phyloP scores from a whole-genome alignment of 2,888 invertebrate species.

The Zaprionus bogoriensis region DNA sequence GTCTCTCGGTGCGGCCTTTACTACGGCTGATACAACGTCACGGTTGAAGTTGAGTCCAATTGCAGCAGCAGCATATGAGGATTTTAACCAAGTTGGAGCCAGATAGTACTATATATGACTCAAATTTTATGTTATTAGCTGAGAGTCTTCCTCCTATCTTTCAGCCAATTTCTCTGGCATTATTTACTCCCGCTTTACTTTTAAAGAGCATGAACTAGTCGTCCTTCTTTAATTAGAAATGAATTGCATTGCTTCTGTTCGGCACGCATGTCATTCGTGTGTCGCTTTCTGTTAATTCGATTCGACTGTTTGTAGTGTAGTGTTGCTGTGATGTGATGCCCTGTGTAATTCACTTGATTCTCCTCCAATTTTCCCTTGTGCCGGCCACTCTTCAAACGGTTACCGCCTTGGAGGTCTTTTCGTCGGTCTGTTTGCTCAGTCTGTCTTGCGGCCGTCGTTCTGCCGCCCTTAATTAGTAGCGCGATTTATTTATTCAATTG shows the following conservation, averaged over 20 bases:
- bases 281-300: constrained; percentile 74
- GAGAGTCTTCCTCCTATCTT: background rate
- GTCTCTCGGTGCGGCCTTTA: constrained; percentile 55
- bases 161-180: too few species aligned
- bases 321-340: constrained; percentile 24
- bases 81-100: too few species aligned
- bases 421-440: constrained; percentile 17
- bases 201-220: constrained; percentile 27
- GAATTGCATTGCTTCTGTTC: constrained; percentile 16
- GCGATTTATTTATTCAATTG: constrained; percentile 70
- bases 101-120: too few species aligned
- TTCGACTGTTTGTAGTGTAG: constrained; percentile 26
- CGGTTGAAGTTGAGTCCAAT: too few species aligned
- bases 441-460: constrained; percentile 50
- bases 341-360: constrained; percentile 20
- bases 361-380: too few species aligned
- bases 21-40: constrained; percentile 9
- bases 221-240: background rate
- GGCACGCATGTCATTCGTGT: constrained; percentile 65
- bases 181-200: background rate
- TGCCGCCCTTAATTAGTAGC: constrained; percentile 71
- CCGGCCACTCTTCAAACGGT: background rate
- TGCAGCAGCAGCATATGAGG: too few species aligned
- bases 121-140: too few species aligned
- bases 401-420: background rate